Base-by-base conservation (phyloP, 1,140 invertebrate species). In the Ericerus pela region DNA sequence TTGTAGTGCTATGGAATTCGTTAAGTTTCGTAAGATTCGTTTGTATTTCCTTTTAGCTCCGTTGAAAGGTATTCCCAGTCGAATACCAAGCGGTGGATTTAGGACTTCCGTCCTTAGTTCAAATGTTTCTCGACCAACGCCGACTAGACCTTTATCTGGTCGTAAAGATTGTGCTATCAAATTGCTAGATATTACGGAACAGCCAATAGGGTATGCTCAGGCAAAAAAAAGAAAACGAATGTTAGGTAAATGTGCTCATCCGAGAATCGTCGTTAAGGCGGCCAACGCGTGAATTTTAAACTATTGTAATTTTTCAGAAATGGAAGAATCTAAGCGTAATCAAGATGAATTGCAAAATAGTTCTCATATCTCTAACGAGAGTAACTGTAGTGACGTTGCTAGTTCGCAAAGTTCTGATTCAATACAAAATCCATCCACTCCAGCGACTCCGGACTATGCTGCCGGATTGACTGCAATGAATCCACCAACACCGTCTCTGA, bases 91-190 rank as follows among this genome's bases (percentile, higher is more conserved):
- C 2, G 74, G 75, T 30, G 78, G 80, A 31, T 80, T 82, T 63
- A 68, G 78, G 53, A 75, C 76, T n/a, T 69, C 73, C 61, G 73
- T 79, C 31, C 68, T 79, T 53, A 72, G 76, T 41, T 73, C 73
- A 55, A 71, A 76, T 11, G 72, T 68, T 11, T 71, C 73, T 59
- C 63, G 72, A 24, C 72, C 69, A 31, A 66, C 71, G 58, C 67
- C 73, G 56, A 68, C 72, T 2, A 58, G 72, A 36, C 72, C 67
- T 24, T 65, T 71, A 2, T 71, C 79, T 1, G 78, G 72, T 54
- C 79, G 80, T 41, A 90, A 90, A 68, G 88, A 93, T 68, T 88
- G 87, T 58, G 91, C 92, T 54, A 88, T 92, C 58, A 89, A 96
- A 72, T 71, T 96, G 14, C 70, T 97, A 20, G 93, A 96, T 64